Conservation (phyloP, 1,140 invertebrate species). For the Listronotus bonariensis region DNA sequence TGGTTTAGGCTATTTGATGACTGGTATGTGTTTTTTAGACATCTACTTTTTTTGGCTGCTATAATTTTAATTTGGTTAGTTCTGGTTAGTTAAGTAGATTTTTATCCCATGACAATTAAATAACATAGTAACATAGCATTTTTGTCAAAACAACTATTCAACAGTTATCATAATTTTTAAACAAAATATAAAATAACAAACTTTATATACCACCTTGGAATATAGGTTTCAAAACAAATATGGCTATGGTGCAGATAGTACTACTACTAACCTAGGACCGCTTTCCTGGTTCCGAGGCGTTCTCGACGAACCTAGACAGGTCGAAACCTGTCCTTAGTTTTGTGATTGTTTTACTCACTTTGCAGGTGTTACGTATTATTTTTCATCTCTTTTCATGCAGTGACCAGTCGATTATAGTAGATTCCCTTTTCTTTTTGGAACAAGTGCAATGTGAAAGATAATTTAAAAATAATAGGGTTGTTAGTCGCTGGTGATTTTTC, state of each 20-base stretch:
- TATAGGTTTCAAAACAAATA: background rate
- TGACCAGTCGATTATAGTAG: slow-evolving; percentile 19
- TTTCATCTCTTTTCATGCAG: slow-evolving; percentile 16
- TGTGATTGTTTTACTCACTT: slow-evolving; percentile 49
- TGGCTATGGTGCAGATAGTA: slow-evolving; percentile 9
- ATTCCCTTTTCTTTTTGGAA: background rate
- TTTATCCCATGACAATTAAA: too few relatives aligned
- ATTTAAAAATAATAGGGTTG: too few relatives aligned
- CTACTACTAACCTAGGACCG: slow-evolving; percentile 1
- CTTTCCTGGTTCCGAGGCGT: slow-evolving; percentile 10
- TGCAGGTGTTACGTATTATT: slow-evolving; percentile 50
- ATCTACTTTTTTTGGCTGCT: too few relatives aligned
- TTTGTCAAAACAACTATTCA: too few relatives aligned
- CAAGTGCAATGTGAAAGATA: background rate
- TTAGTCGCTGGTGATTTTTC: too few relatives aligned
- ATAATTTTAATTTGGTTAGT: too few relatives aligned
- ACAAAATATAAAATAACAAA: too few relatives aligned
- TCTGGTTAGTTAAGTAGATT: too few relatives aligned
- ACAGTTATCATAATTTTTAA: too few relatives aligned
- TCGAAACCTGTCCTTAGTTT: slow-evolving; percentile 48
- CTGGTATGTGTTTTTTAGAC: too few relatives aligned
- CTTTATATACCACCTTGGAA: background rate
- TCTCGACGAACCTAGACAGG: slow-evolving; percentile 41
- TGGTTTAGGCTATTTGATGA: too few relatives aligned
- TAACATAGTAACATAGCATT: too few relatives aligned